Conservation (phyloP, 2,888 invertebrate genomes). For the Tenthredo scrophulariae region DNA sequence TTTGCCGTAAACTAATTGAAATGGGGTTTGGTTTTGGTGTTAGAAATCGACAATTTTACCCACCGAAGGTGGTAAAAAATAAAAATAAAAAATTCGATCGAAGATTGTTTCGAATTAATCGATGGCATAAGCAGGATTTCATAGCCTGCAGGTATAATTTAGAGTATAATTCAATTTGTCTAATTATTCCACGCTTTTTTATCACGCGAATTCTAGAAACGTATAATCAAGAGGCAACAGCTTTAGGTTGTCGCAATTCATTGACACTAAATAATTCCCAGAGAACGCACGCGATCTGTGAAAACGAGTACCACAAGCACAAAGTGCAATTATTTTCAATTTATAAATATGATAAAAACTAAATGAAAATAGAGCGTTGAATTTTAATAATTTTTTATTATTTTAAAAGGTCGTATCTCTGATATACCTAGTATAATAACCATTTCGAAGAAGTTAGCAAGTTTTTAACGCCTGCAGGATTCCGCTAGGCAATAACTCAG, state of each 20-base stretch:
- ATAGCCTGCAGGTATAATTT: not conserved
- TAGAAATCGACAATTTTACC: not conserved
- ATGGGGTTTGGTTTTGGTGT: not conserved
- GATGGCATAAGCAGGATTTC: not conserved
- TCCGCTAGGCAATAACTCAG: slow-evolving; percentile 29
- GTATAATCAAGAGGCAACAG: not conserved
- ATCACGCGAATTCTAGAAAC: not conserved
- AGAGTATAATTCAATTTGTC: slow-evolving; percentile 1
- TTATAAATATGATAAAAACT: not conserved
- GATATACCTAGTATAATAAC: not conserved
- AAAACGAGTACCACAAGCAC: not conserved
- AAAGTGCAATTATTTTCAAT: not conserved
- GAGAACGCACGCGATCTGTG: not conserved
- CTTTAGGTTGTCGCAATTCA: not conserved
- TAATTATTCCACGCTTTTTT: not conserved
- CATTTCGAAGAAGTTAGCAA: slow-evolving; percentile 23
- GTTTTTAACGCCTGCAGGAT: not conserved
- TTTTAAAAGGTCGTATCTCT: not conserved
- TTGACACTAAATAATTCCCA: not conserved
- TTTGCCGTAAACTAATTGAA: not conserved
- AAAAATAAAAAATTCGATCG: not conserved
- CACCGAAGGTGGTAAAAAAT: not conserved
- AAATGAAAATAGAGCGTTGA: not conserved
- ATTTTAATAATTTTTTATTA: slow-evolving; percentile 8
- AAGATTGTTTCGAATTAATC: not conserved